Percentiles rank a stretch among this genome's conserved stretches.
These are phyloP conservation scores for Melolontha melolontha DNA, from an alignment of 2,888 invertebrate genomes.

Conservation along the genomic window DNA sequence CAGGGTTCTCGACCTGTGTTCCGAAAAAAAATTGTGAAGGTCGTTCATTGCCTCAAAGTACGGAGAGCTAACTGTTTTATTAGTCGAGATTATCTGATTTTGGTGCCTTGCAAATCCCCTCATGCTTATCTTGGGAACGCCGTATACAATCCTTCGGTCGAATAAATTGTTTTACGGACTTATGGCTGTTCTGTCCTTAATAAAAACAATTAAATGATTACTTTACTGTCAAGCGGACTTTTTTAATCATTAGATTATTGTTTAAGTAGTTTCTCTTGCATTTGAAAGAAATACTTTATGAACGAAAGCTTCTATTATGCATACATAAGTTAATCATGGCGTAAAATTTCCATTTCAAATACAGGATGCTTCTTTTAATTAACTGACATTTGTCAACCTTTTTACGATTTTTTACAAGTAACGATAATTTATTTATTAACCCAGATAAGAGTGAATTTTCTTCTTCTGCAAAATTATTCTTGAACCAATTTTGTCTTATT, in stretches of 20 bases:
- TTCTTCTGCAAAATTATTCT: no score
- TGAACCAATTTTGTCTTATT: no score
- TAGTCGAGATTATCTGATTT: constrained; percentile 38
- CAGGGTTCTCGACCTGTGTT: constrained; percentile 47
- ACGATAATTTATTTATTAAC: no score
- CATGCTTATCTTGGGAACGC: constrained; percentile 13
- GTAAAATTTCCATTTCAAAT: no score
- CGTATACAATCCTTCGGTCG: constrained; percentile 5
- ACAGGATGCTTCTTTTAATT: no score
- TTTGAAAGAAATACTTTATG: background rate
- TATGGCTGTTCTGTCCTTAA: constrained; percentile 9
- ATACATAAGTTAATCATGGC: no score
- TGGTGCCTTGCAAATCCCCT: constrained; percentile 32
- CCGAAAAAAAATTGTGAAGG: constrained; percentile 48
- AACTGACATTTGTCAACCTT: no score
- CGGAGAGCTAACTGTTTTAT: constrained; percentile 40
- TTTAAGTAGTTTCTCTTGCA: background rate
- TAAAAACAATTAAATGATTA: constrained; percentile 27
- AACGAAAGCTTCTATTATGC: no score
- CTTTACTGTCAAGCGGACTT: constrained; percentile 3
- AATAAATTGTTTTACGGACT: constrained; percentile 31
- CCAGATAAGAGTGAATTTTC: no score
- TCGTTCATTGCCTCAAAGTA: constrained; percentile 47
- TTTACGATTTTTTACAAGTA: no score
- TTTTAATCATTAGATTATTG: background rate